These are phyloP conservation scores for Apeira syringaria DNA, from an alignment of 2,888 invertebrate genomes.

Conservation along the genomic window DNA sequence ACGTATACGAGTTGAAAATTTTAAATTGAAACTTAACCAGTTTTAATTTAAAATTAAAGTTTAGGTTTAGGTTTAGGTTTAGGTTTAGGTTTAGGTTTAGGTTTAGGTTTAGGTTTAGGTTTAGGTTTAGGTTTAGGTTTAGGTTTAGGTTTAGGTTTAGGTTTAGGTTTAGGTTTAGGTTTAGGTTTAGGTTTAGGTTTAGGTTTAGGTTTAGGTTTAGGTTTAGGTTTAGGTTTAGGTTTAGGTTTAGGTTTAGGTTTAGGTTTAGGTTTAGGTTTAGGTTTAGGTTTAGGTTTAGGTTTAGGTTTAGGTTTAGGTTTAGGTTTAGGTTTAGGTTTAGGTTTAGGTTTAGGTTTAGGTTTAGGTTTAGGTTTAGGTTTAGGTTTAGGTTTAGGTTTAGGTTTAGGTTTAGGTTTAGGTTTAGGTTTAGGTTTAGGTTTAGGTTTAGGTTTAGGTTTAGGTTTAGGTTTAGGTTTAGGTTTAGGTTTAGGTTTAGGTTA, in stretches of 20 bases:
- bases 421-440: constrained; percentile 26
- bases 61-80: no score
- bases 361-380: constrained; percentile 32
- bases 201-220: constrained; percentile 29
- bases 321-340: constrained; percentile 25
- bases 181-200: constrained; percentile 30
- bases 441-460: constrained; percentile 13
- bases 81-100: no score
- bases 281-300: constrained; percentile 29
- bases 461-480: constrained; percentile 12
- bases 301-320: constrained; percentile 30
- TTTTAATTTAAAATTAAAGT: no score
- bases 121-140: no score
- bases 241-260: constrained; percentile 32
- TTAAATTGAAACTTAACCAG: no score
- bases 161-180: constrained; percentile 3
- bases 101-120: no score
- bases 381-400: constrained; percentile 29
- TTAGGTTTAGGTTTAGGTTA: no score
- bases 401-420: constrained; percentile 27
- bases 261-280: constrained; percentile 26
- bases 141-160: constrained; percentile 1
- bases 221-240: constrained; percentile 30
- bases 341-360: constrained; percentile 24
- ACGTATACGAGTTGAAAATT: no score